A percentile compares a stretch with the other conserved stretches of the same genome.
These are phyloP conservation scores for Tinamus major DNA, from an alignment of 2,797 vertebrate genomes.

Conservation along the genomic window DNA sequence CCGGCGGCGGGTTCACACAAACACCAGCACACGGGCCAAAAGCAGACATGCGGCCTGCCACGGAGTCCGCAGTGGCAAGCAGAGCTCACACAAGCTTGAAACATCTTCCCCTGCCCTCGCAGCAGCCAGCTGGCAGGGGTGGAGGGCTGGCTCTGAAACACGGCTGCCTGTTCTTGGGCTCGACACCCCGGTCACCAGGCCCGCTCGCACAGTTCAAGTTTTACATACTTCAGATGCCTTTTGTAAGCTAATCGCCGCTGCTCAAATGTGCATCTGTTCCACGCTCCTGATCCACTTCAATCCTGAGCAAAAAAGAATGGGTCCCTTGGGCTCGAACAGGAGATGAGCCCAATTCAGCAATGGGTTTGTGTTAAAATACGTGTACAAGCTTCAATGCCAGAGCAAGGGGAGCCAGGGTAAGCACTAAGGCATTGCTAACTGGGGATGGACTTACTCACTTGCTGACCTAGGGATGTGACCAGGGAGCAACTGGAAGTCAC, in stretches of 20 bases:
- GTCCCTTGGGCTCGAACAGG: background rate
- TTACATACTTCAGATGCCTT: background rate
- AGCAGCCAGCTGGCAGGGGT: background rate
- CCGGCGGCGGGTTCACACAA: background rate
- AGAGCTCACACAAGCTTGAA: rapidly evolving
- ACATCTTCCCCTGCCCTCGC: background rate
- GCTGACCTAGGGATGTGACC: background rate
- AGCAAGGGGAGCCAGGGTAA: background rate
- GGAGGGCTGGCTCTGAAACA: rapidly evolving
- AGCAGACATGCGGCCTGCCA: background rate
- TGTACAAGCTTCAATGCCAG: background rate
- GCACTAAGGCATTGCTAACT: background rate
- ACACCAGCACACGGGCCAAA: background rate
- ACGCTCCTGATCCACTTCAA: rapidly evolving
- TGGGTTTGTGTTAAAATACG: background rate
- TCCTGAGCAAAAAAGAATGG: background rate
- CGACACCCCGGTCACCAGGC: background rate
- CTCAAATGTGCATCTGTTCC: background rate
- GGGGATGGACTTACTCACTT: background rate
- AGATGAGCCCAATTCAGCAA: background rate
- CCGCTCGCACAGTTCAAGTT: rapidly evolving
- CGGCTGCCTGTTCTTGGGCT: background rate
- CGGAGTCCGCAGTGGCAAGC: rapidly evolving
- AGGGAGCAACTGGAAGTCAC: background rate
- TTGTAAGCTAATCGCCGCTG: background rate